A percentile compares a stretch with the other conserved stretches of the same genome.
Conservation (phyloP, 2,113 vertebrate genomes). For the Raja brachyura region DNA sequence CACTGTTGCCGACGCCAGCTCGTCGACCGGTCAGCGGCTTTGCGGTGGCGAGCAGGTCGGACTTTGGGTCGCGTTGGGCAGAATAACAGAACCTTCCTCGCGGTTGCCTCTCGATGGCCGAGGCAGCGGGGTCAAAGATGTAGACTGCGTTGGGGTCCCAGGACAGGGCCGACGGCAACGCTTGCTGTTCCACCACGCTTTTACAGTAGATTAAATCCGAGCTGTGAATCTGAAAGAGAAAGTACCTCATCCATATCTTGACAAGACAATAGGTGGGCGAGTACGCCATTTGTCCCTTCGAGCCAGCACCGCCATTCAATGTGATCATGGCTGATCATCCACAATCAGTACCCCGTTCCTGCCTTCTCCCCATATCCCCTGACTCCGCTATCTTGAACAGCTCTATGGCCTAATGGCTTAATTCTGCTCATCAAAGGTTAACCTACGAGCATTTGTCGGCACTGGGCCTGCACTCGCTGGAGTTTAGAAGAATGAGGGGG, state of each 20-base stretch:
- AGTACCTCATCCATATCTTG: neutral
- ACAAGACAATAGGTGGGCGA: no score
- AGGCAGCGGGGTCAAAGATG: conserved; percentile 49
- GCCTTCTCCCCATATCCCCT: no score
- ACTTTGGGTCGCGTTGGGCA: neutral
- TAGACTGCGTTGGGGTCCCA: conserved; percentile 51
- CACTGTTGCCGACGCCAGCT: neutral
- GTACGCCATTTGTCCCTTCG: no score
- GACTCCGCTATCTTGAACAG: no score
- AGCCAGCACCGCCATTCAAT: no score
- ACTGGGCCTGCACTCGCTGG: no score
- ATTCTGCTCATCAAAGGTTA: no score
- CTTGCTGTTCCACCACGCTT: conserved; percentile 57
- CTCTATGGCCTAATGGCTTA: no score
- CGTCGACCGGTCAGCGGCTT: neutral
- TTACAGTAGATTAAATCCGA: conserved; percentile 59
- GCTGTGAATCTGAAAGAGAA: conserved; percentile 50
- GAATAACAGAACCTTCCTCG: conserved; percentile 21
- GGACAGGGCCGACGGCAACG: conserved; percentile 50
- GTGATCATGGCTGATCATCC: no score
- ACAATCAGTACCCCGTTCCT: no score
- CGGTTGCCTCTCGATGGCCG: conserved; percentile 21
- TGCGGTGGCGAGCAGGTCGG: conserved; percentile 24
- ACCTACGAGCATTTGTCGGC: no score
- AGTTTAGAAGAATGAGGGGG: no score